Conservation (phyloP, 2,113 vertebrate species). For the Collichthys lucidus region DNA sequence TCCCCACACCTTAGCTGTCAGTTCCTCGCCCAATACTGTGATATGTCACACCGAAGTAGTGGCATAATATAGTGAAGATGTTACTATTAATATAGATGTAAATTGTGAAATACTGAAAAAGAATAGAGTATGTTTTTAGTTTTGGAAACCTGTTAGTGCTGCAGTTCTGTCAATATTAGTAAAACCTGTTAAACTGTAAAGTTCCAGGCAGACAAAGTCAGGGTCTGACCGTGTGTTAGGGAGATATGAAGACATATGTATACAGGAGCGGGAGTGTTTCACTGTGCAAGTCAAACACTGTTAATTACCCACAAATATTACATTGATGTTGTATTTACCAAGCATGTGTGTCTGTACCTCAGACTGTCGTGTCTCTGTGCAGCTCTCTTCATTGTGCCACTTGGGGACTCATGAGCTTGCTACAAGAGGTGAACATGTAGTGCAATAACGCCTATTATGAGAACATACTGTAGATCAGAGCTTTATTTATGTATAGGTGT, state of each 20-base stretch:
- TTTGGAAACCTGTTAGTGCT: constrained; percentile 41
- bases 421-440: constrained; percentile 46
- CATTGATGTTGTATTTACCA: constrained; percentile 41
- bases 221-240: constrained; percentile 7
- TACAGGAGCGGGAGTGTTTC: background rate
- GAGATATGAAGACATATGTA: background rate
- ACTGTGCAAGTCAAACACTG: constrained; percentile 8
- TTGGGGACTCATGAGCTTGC: constrained; percentile 33
- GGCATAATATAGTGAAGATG: constrained; percentile 36
- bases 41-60: constrained; percentile 32
- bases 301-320: constrained; percentile 18
- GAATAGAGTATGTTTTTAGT: constrained; percentile 45
- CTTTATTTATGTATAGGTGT: constrained; percentile 60
- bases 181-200: constrained; percentile 57
- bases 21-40: constrained; percentile 24
- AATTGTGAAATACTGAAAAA: constrained; percentile 32
- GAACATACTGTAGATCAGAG: constrained; percentile 55
- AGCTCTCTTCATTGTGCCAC: constrained; percentile 51
- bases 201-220: background rate
- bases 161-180: constrained; percentile 39
- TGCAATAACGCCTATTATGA: constrained; percentile 63
- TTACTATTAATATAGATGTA: constrained; percentile 52
- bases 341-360: constrained; percentile 59
- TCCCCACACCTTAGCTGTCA: background rate
- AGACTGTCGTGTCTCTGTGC: constrained; percentile 52